Evolutionary conservation across 2,888 invertebrate genomes (phyloP), one percentile per base, ranked within the genome.

Genomic region (Graphium colonna): DNA sequence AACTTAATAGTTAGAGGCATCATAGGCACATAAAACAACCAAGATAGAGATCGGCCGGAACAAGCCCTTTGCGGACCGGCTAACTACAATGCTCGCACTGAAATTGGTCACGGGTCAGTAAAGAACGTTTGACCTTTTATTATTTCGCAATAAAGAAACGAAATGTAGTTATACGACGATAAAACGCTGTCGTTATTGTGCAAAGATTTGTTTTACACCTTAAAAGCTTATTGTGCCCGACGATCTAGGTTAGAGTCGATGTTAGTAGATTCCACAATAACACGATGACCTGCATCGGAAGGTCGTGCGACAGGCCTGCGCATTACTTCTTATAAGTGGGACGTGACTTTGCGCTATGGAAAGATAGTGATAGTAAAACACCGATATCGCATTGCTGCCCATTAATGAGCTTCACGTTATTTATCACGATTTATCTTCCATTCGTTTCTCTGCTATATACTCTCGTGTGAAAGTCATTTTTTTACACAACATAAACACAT

Each of bases 201-300:
- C 56, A 59, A 56, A 40, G 55, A 55, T 55, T 46, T 51, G 42
- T 55, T 55, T 51, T 46, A 49, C 53, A 55, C 56, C 54, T 59
- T 60, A 54, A 59, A 56, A 57, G 57, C 52, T 43, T 58, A 62
- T 59, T 56, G 56, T 50, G n/a, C 41, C 26, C 33, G 15, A 17
- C 40, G 41, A 52, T 54, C 39, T 54, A 12, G 53, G 53, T 54
- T 54, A 49, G 39, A 21, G 18, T 49, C 40, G 17, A 41, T 44
- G 38, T 54, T 50, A 71, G 70, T 74, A 72, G 67, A 66, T 68
- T 73, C 76, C 73, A 71, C 66, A 76, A 71, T 73, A 77, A 77
- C 74, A 72, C 69, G 71, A 70, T 80, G 79, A 77, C 77, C 80
- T 60, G 75, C 73, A 71, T 71, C 68, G 63, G 69, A 68, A 77